These are phyloP conservation scores for Poeciliopsis infans DNA, from an alignment of 2,797 vertebrate genomes.

Conservation along the genomic window DNA sequence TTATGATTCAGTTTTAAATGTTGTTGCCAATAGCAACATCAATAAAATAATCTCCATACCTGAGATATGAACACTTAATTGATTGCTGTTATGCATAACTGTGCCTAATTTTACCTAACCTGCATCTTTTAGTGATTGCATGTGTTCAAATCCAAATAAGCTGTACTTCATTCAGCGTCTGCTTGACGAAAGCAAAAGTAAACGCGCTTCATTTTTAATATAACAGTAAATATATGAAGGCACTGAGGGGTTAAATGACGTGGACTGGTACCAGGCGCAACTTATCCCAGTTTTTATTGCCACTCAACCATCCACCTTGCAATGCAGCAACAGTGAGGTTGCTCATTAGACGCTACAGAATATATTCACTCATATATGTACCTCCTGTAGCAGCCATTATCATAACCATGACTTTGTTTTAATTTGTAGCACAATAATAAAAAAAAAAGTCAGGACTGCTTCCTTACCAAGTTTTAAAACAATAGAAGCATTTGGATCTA, in stretches of 20 bases:
- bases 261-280: neutral
- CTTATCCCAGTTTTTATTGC: slow-evolving; percentile 32
- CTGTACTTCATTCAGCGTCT: neutral
- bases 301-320: slow-evolving; percentile 16
- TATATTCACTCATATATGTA: slow-evolving; percentile 54
- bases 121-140: neutral
- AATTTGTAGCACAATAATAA: slow-evolving; percentile 46
- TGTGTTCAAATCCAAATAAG: neutral
- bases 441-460: slow-evolving; percentile 33
- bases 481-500: slow-evolving; percentile 63
- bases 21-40: neutral
- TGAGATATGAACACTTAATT: neutral
- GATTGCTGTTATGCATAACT: neutral
- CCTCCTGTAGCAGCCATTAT: slow-evolving; percentile 48
- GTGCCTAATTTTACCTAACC: neutral
- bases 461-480: slow-evolving; percentile 63
- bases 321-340: slow-evolving; percentile 45
- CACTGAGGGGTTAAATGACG: neutral
- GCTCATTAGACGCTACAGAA: slow-evolving; percentile 54
- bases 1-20: neutral
- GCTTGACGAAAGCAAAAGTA: neutral
- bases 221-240: neutral
- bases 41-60: neutral
- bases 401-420: slow-evolving; percentile 61
- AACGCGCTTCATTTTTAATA: neutral